Evolutionary conservation across 2,888 invertebrate genomes (phyloP).

Genomic region (Nesidiocoris tenuis): DNA sequence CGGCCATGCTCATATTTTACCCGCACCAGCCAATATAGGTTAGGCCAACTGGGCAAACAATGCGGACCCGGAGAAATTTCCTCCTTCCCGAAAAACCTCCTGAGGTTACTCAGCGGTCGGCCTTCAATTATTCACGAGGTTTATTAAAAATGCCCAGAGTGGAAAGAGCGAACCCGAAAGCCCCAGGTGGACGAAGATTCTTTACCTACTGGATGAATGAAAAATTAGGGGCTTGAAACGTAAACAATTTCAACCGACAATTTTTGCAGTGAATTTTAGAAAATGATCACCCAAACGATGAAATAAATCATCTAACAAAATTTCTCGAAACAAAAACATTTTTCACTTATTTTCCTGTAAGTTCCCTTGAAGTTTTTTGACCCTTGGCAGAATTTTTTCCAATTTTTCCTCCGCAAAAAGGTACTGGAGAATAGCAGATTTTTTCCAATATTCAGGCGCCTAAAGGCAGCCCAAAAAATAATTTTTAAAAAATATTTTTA

Average conservation of each 20-base stretch:
- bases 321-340: too few relatives aligned
- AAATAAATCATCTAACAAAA: too few relatives aligned
- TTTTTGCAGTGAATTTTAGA: too few relatives aligned
- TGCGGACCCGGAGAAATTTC: neutral
- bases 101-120: neutral
- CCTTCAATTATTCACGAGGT: neutral
- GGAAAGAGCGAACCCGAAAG: neutral
- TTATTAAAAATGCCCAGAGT: neutral
- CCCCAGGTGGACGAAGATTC: neutral
- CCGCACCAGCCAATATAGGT: neutral
- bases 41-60: neutral
- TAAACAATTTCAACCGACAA: neutral
- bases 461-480: too few relatives aligned
- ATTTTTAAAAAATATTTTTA: too few relatives aligned
- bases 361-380: too few relatives aligned
- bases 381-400: too few relatives aligned
- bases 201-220: neutral
- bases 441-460: too few relatives aligned
- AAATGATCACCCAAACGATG: too few relatives aligned
- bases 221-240: neutral
- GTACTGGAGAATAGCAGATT: too few relatives aligned
- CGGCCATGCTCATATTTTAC: neutral
- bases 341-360: too few relatives aligned
- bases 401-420: too few relatives aligned
- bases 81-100: neutral